phyloP scores from a whole-genome alignment of 2,797 vertebrate genomes.

The Carcharodon carcharias region DNA sequence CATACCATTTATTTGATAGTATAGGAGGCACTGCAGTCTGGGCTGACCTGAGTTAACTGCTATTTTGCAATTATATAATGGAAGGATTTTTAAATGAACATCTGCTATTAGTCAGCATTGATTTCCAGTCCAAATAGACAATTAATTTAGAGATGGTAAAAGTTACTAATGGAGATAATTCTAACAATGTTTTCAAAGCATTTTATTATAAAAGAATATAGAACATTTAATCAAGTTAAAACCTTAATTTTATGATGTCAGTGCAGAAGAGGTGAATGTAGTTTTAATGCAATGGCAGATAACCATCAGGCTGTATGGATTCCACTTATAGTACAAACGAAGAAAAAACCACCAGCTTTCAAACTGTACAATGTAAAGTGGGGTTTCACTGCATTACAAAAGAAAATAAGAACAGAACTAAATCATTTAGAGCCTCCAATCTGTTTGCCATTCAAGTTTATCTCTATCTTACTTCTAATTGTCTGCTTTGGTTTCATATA shows the following conservation, averaged over 20 bases:
- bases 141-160: background rate
- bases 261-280: background rate
- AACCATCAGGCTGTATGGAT: background rate
- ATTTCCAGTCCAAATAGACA: constrained; percentile 19
- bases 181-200: constrained; percentile 5
- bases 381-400: background rate
- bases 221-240: background rate
- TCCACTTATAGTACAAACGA: too few relatives aligned
- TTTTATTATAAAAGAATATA: background rate
- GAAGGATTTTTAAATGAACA: constrained; percentile 27
- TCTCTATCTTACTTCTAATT: background rate
- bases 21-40: background rate
- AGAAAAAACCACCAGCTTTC: background rate
- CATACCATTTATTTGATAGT: background rate
- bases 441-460: background rate
- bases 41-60: background rate
- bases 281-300: background rate
- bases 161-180: constrained; percentile 2
- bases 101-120: constrained; percentile 23
- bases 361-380: background rate
- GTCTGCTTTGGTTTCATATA: background rate
- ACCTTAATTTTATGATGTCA: background rate
- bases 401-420: background rate
- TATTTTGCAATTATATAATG: background rate
- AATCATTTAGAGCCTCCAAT: background rate